Evolutionary conservation across 2,888 invertebrate species (phyloP).

Genomic region (Synanthedon andrenaeformis): DNA sequence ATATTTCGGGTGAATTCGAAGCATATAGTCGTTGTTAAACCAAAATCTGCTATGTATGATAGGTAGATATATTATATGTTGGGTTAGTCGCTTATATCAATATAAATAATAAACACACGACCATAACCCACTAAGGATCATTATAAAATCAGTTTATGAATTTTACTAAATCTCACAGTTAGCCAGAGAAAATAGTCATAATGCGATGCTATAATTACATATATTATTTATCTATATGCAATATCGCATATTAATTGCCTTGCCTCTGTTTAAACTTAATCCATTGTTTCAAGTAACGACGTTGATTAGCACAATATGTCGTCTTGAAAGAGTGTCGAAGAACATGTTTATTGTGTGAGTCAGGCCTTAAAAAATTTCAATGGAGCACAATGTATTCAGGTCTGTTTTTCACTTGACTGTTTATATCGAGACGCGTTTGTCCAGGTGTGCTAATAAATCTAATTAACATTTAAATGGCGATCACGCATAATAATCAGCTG

Average conservation of each 20-base stretch:
- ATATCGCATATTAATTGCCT: not conserved
- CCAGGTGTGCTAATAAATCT: conserved; percentile 60
- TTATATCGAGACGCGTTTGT: conserved; percentile 34
- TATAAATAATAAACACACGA: too few species aligned
- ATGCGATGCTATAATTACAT: not conserved
- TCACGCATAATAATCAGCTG: conserved; percentile 66
- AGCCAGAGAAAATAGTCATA: too few species aligned
- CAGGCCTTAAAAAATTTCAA: conserved; percentile 22
- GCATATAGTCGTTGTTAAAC: too few species aligned
- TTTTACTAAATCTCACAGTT: too few species aligned
- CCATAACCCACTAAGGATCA: too few species aligned
- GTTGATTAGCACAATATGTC: not conserved
- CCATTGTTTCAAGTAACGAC: not conserved
- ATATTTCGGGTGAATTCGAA: too few species aligned
- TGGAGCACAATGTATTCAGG: conserved; percentile 15
- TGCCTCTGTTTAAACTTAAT: not conserved
- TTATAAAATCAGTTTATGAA: too few species aligned
- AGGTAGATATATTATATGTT: too few species aligned
- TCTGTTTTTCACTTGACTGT: conserved; percentile 27
- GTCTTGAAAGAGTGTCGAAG: conserved; percentile 5
- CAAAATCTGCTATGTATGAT: too few species aligned
- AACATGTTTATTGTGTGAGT: conserved; percentile 20
- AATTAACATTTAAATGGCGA: conserved; percentile 69
- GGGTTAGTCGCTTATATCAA: too few species aligned
- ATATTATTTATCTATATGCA: not conserved